A percentile compares a stretch with the other conserved stretches of the same genome.
These are phyloP conservation scores for Epinotia ramella DNA, from an alignment of 2,888 invertebrate genomes.

Conservation along the genomic window DNA sequence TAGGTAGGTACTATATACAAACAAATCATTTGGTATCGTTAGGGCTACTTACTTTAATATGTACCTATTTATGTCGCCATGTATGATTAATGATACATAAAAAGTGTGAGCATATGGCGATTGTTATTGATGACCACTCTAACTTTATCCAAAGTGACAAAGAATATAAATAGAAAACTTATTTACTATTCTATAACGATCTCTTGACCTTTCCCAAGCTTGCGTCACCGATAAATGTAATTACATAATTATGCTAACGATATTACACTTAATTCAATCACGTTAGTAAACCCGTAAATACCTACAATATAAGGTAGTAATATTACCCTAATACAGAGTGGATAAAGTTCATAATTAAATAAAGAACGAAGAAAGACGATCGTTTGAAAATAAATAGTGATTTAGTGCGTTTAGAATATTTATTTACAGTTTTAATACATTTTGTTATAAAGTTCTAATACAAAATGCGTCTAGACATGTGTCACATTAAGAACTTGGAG, in stretches of 20 bases:
- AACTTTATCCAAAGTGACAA: neutral
- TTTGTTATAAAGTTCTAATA: neutral
- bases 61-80: neutral
- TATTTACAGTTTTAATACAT: neutral
- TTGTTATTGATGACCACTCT: neutral
- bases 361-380: neutral
- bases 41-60: neutral
- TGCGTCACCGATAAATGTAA: neutral
- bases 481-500: neutral
- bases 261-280: constrained; percentile 6
- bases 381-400: neutral
- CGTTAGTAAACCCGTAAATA: neutral
- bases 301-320: neutral
- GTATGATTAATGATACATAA: neutral
- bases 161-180: neutral
- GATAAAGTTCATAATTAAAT: neutral
- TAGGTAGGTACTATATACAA: no score
- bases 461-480: neutral
- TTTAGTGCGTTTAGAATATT: neutral
- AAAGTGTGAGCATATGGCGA: neutral
- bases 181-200: constrained; percentile 8
- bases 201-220: neutral
- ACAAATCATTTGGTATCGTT: neutral
- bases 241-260: constrained; percentile 7
- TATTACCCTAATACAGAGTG: neutral